These are phyloP conservation scores for Calonectris borealis DNA, from an alignment of 2,113 vertebrate species.

Conservation along the genomic window DNA sequence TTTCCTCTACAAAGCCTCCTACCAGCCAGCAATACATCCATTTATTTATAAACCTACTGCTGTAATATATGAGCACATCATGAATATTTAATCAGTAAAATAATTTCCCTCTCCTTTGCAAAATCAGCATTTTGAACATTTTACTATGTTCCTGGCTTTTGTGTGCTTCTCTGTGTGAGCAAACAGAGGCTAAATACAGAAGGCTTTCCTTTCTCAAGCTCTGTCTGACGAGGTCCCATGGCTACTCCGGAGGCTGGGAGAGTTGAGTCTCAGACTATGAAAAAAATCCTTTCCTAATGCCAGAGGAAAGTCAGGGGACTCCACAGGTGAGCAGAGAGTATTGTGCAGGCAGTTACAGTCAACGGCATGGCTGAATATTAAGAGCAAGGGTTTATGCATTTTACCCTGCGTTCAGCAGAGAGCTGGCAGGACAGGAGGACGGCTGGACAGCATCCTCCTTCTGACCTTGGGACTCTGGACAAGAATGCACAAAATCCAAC, in stretches of 20 bases:
- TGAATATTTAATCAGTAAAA: background rate
- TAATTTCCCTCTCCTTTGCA: background rate
- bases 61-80: accelerated
- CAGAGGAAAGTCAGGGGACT: background rate
- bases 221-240: background rate
- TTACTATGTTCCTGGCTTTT: background rate
- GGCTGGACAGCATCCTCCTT: background rate
- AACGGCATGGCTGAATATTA: background rate
- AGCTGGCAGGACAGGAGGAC: background rate
- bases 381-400: background rate
- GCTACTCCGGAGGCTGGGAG: background rate
- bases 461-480: background rate
- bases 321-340: background rate
- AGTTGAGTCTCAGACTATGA: background rate
- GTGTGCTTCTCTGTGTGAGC: accelerated
- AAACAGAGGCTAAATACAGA: background rate
- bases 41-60: background rate
- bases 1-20: background rate
- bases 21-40: background rate
- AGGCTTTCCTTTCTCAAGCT: background rate
- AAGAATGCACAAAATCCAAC: background rate
- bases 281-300: background rate
- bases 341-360: background rate
- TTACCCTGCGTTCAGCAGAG: background rate
- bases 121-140: background rate